Percentiles rank a stretch among this genome's conserved stretches.
These are phyloP conservation scores for Mobula hypostoma DNA, from an alignment of 2,113 vertebrate genomes.

Conservation along the genomic window DNA sequence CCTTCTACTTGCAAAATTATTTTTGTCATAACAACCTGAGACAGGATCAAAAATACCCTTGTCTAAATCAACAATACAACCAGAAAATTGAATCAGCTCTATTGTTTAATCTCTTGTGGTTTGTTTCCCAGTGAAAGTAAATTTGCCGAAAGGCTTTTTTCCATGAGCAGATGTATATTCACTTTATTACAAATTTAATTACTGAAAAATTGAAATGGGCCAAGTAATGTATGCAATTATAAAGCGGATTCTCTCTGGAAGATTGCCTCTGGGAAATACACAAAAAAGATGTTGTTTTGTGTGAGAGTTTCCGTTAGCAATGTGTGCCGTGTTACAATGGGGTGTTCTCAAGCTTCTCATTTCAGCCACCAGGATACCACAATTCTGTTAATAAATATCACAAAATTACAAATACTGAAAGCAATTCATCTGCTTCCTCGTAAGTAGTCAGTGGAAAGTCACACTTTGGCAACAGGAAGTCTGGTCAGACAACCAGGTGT, in stretches of 20 bases:
- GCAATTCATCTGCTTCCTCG: not conserved
- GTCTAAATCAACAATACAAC: not conserved
- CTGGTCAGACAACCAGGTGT: not conserved
- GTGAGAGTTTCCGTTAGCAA: not conserved
- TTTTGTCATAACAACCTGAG: not conserved
- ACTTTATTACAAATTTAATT: not conserved
- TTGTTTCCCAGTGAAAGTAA: not conserved
- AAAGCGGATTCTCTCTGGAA: not conserved
- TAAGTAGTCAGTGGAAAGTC: not conserved
- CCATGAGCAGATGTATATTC: not conserved
- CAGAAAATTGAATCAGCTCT: not conserved
- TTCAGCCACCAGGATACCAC: not conserved
- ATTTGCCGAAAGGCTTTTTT: not conserved
- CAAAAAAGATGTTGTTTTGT: not conserved
- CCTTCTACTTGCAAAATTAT: not conserved
- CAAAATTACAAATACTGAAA: not conserved
- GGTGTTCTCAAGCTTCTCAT: not conserved
- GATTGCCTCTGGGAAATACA: not conserved
- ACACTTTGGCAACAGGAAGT: not conserved
- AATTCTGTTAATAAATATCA: not conserved
- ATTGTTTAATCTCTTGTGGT: slow-evolving; percentile 5
- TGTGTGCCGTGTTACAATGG: not conserved
- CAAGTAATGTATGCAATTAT: not conserved
- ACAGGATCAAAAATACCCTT: not conserved
- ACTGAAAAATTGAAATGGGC: not conserved